These are phyloP conservation scores for Ochlodes sylvanus DNA, from an alignment of 2,888 invertebrate species.

Conservation along the genomic window DNA sequence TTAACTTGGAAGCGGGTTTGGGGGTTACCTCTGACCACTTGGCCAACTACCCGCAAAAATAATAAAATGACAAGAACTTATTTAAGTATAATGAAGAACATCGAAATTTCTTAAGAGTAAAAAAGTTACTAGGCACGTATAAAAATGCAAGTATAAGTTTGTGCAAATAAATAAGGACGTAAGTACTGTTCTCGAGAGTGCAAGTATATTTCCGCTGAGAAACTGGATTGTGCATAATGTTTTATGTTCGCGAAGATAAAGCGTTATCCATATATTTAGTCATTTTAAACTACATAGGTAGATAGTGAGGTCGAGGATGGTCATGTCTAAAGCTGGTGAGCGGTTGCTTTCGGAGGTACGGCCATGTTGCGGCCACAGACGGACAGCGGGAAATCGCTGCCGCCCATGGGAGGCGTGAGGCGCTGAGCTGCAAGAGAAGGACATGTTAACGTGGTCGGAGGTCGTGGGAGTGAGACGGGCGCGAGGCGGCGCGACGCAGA, in stretches of 20 bases:
- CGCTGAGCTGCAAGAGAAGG: conserved; percentile 66
- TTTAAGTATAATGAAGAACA: too few relatives aligned
- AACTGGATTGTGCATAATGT: conserved; percentile 22
- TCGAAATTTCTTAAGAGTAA: too few relatives aligned
- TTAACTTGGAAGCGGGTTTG: too few relatives aligned
- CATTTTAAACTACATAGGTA: conserved; percentile 18
- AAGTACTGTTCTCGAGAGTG: neutral
- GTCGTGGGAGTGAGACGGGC: conserved; percentile 65
- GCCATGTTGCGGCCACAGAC: conserved; percentile 77
- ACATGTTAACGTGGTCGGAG: conserved; percentile 54
- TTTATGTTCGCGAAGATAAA: conserved; percentile 26
- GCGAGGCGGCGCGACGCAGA: conserved; percentile 86
- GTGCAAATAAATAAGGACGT: neutral
- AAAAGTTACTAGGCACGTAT: too few relatives aligned
- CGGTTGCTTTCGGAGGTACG: conserved; percentile 61
- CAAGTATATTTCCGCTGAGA: conserved; percentile 1
- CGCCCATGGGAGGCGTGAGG: conserved; percentile 84
- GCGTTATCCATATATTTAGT: conserved; percentile 24
- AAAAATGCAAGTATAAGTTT: neutral
- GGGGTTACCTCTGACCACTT: too few relatives aligned
- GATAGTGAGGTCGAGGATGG: conserved; percentile 50
- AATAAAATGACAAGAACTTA: too few relatives aligned
- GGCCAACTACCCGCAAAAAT: too few relatives aligned
- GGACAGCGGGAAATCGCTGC: conserved; percentile 82
- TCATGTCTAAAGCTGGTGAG: conserved; percentile 60